These are phyloP conservation scores for Mizuhopecten yessoensis DNA, from an alignment of 1,140 invertebrate genomes.

Conservation along the genomic window DNA sequence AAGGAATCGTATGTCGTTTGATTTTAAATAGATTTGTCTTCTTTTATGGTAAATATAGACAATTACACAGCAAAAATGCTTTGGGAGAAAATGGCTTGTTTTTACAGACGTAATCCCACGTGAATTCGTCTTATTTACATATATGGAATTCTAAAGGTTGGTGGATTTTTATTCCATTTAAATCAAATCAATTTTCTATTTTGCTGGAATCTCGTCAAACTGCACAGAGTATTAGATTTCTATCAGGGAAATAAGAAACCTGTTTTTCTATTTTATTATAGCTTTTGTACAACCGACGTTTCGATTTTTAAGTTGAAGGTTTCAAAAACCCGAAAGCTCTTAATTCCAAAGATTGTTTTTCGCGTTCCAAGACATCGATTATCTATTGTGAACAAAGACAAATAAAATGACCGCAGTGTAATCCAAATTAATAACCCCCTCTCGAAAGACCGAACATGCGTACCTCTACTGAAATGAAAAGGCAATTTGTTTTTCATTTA, in stretches of 20 bases:
- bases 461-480: background rate
- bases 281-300: background rate
- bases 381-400: constrained; percentile 18
- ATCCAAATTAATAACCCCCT: background rate
- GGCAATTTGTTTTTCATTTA: too few relatives aligned
- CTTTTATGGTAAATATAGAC: constrained; percentile 14
- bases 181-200: constrained; percentile 40
- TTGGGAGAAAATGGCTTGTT: background rate
- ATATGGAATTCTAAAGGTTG: background rate
- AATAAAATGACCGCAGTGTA: background rate
- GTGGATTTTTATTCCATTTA: constrained; percentile 28
- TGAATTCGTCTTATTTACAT: constrained; percentile 22
- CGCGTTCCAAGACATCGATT: background rate
- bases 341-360: constrained; percentile 11
- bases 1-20: background rate
- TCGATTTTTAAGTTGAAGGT: background rate
- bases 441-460: background rate
- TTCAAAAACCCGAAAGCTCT: background rate
- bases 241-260: background rate
- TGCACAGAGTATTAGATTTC: constrained; percentile 16
- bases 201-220: constrained; percentile 32
- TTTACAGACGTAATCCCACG: background rate
- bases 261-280: constrained; percentile 20
- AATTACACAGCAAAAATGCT: background rate
- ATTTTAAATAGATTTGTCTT: constrained; percentile 33